Percentiles rank a stretch among this genome's conserved stretches.
Evolutionary conservation across 2,113 vertebrate genomes (phyloP).

Genomic region (Crotalus helleri): DNA sequence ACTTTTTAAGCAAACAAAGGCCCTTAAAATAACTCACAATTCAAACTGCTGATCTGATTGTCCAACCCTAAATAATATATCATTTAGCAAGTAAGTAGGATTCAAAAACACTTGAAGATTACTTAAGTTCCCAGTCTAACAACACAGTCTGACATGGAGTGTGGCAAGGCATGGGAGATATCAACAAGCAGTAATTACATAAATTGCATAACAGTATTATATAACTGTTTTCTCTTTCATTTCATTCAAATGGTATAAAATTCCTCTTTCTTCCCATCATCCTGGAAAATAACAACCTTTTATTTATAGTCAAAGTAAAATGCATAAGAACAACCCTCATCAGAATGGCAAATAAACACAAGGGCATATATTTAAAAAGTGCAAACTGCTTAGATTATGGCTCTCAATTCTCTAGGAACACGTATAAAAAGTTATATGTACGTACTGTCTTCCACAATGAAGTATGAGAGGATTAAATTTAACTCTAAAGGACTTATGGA

Average conservation of each 20-base stretch:
- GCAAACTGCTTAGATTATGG: constrained; percentile 59
- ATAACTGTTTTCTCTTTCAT: constrained; percentile 25
- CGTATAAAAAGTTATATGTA: constrained; percentile 44
- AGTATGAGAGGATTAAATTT: constrained; percentile 47
- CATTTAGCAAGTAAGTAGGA: neutral
- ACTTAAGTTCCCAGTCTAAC: neutral
- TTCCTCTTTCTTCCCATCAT: constrained; percentile 11
- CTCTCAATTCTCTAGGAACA: constrained; percentile 57
- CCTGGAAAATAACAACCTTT: constrained; percentile 38
- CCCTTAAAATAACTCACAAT: neutral
- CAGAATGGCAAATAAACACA: constrained; percentile 52
- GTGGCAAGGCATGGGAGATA: neutral
- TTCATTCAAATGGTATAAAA: constrained; percentile 21
- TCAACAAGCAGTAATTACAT: neutral
- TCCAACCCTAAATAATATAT: neutral
- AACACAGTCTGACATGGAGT: constrained; percentile 1
- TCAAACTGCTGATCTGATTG: neutral
- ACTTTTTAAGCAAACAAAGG: neutral
- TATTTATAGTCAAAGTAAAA: constrained; percentile 29
- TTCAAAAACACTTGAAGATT: neutral
- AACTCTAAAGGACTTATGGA: constrained; percentile 31
- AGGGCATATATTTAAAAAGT: constrained; percentile 48
- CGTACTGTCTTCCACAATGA: constrained; percentile 54
- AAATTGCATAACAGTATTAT: constrained; percentile 28
- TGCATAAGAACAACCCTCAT: constrained; percentile 48